These are phyloP conservation scores for Pipistrellus nathusii DNA, from an alignment of 2,797 vertebrate species.

Conservation along the genomic window DNA sequence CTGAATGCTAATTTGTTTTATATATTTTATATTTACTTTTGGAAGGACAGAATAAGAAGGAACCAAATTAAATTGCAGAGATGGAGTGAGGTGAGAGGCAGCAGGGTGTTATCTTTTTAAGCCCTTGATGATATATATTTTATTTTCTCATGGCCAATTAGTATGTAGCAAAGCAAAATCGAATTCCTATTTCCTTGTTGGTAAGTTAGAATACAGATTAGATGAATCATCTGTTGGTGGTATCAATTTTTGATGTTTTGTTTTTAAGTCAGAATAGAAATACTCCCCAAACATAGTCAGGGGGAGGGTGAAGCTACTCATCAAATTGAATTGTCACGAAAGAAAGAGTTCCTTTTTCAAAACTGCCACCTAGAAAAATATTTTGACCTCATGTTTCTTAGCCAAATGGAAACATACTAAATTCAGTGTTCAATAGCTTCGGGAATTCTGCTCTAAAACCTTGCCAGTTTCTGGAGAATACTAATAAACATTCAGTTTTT, in stretches of 20 bases:
- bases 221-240: background rate
- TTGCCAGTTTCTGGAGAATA: background rate
- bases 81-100: background rate
- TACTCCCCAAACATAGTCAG: background rate
- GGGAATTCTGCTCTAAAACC: slow-evolving; percentile 20
- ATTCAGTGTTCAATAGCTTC: background rate
- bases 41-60: background rate
- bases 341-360: background rate
- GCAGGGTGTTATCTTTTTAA: background rate
- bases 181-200: background rate
- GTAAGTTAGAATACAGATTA: background rate
- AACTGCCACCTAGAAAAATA: slow-evolving; percentile 28
- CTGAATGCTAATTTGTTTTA: slow-evolving; percentile 8
- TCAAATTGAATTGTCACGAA: slow-evolving; percentile 12
- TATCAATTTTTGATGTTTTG: slow-evolving; percentile 16
- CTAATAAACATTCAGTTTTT: slow-evolving; percentile 16
- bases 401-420: background rate
- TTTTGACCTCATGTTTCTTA: slow-evolving; percentile 57
- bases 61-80: background rate
- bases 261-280: slow-evolving; percentile 29
- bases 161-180: background rate
- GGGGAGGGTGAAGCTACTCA: background rate
- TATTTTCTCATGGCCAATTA: background rate
- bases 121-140: background rate
- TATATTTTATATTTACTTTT: background rate